Evolutionary conservation across 1,140 invertebrate genomes (phyloP).

Genomic region (Coptotermes formosanus): DNA sequence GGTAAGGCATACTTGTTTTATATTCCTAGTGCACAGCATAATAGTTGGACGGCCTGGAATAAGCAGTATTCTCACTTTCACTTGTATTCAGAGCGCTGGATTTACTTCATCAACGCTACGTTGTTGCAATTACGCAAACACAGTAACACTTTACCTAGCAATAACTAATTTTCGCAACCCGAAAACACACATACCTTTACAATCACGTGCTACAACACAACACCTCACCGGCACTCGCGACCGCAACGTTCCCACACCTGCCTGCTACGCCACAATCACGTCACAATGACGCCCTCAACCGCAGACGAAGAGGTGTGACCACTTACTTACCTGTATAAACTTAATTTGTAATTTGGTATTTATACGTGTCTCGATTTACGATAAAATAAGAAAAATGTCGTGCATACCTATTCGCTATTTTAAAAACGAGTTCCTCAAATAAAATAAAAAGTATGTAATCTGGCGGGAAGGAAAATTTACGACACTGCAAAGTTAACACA

Average conservation of each 20-base stretch:
- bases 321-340: neutral
- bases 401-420: neutral
- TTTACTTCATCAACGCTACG: neutral
- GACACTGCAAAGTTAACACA: neutral
- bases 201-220: neutral
- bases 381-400: neutral
- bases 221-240: neutral
- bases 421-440: neutral
- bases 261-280: neutral
- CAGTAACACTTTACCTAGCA: neutral
- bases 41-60: neutral
- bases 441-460: neutral
- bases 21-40: too few species aligned
- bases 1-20: too few species aligned
- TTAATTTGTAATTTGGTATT: neutral
- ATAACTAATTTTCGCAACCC: neutral
- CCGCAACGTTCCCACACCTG: neutral
- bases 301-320: neutral
- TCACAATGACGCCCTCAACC: neutral
- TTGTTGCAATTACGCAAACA: neutral
- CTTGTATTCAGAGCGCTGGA: neutral
- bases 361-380: neutral
- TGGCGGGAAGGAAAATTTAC: neutral
- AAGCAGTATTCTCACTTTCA: neutral
- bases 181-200: neutral